phyloP scores from a whole-genome alignment of 2,888 invertebrate species.

The Drosophila maculinotata region DNA sequence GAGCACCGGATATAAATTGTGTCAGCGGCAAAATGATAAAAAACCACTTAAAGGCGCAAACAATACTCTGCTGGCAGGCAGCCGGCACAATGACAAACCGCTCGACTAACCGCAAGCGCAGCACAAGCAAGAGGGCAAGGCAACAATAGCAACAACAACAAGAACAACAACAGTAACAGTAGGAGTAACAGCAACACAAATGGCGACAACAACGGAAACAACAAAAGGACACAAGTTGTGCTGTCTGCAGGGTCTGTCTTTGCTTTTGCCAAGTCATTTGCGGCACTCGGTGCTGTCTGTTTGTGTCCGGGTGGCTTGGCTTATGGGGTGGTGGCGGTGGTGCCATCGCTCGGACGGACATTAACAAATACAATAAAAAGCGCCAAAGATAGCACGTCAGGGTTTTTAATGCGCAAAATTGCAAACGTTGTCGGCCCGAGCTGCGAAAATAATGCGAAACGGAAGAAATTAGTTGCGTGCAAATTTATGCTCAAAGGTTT shows the following conservation, averaged over 20 bases:
- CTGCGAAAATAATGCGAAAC: slow-evolving; percentile 80
- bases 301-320: slow-evolving; percentile 3
- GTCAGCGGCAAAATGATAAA: slow-evolving; percentile 84
- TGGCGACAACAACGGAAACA: slow-evolving; percentile 67
- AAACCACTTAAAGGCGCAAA: slow-evolving; percentile 83
- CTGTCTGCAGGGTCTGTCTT: slow-evolving; percentile 52
- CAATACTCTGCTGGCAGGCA: slow-evolving; percentile 75
- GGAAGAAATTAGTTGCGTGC: slow-evolving; percentile 81
- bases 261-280: slow-evolving; percentile 76
- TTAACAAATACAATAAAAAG: slow-evolving; percentile 80
- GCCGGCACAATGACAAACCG: slow-evolving; percentile 80
- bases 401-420: slow-evolving; percentile 81
- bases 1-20: slow-evolving; percentile 85
- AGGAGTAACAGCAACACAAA: slow-evolving; percentile 47
- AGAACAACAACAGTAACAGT: slow-evolving; percentile 63
- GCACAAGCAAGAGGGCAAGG: slow-evolving; percentile 47
- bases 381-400: slow-evolving; percentile 81
- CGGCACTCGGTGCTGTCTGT: slow-evolving; percentile 61
- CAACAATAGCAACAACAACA: slow-evolving; percentile 22
- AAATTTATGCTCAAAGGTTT: slow-evolving; percentile 73
- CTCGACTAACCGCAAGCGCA: slow-evolving; percentile 78
- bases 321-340: not conserved
- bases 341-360: slow-evolving; percentile 59
- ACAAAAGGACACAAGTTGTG: slow-evolving; percentile 78
- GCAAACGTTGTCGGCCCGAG: slow-evolving; percentile 69